These are phyloP conservation scores for Agrotis ipsilon DNA, from an alignment of 2,888 invertebrate species.

Conservation along the genomic window DNA sequence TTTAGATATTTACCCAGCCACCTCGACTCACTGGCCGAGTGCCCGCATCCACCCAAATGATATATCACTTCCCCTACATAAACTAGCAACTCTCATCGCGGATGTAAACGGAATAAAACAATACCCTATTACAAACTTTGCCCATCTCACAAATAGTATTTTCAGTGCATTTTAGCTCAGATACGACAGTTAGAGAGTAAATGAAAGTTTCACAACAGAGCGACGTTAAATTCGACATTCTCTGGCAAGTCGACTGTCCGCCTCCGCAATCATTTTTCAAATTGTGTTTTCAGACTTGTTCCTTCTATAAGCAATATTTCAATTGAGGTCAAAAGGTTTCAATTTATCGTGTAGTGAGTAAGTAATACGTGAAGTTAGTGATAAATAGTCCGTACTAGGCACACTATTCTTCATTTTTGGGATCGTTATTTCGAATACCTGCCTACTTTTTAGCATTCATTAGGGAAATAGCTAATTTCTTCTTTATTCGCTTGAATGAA, in stretches of 20 bases:
- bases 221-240: conserved; percentile 70
- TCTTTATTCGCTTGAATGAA: conserved; percentile 8
- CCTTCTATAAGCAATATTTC: conserved; percentile 73
- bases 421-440: conserved; percentile 25
- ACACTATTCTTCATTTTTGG: conserved; percentile 21
- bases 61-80: conserved; percentile 67
- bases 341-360: conserved; percentile 72
- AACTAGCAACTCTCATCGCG: conserved; percentile 62
- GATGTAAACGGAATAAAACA: conserved; percentile 65
- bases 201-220: conserved; percentile 64
- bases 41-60: conserved; percentile 62
- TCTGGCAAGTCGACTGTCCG: conserved; percentile 66
- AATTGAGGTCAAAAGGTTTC: conserved; percentile 77
- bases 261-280: conserved; percentile 74
- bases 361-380: conserved; percentile 55
- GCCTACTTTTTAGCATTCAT: neutral
- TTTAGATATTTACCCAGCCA: conserved; percentile 68
- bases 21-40: conserved; percentile 42
- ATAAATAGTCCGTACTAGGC: conserved; percentile 60
- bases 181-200: conserved; percentile 67
- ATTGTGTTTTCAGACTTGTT: conserved; percentile 74
- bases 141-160: conserved; percentile 68
- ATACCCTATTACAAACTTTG: conserved; percentile 67
- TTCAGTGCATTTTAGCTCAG: conserved; percentile 67
- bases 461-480: conserved; percentile 12